Evolutionary conservation across 2,888 invertebrate species (phyloP).

Genomic region (Amiota minor): DNA sequence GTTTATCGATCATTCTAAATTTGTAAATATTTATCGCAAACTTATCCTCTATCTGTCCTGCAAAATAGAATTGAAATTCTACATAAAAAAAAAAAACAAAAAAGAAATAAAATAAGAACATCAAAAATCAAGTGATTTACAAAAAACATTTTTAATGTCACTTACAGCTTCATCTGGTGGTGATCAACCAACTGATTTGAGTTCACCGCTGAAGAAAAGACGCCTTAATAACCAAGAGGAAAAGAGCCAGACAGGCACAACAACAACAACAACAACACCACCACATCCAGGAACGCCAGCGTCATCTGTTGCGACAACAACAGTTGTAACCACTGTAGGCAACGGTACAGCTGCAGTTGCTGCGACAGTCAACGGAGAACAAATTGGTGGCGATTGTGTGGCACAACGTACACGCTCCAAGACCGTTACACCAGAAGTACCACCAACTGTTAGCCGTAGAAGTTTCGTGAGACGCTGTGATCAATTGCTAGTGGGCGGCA

Average conservation of each 20-base stretch:
- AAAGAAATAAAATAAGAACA: constrained; percentile 11
- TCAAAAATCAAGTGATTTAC: too few relatives aligned
- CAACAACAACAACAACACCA: constrained; percentile 10
- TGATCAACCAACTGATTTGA: constrained; percentile 58
- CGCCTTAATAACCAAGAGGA: constrained; percentile 54
- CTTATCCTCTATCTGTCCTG: background rate
- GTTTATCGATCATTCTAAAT: constrained; percentile 22
- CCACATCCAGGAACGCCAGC: constrained; percentile 30
- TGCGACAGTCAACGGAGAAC: background rate
- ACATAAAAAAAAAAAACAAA: background rate
- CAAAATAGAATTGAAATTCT: background rate
- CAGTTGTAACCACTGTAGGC: constrained; percentile 27
- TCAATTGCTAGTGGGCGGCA: background rate
- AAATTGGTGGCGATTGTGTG: constrained; percentile 64
- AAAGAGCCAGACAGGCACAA: background rate
- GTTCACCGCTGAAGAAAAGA: constrained; percentile 66
- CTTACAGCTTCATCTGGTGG: constrained; percentile 57
- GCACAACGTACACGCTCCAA: constrained; percentile 72
- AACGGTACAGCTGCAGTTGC: background rate
- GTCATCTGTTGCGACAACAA: constrained; percentile 35
- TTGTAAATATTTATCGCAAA: constrained; percentile 4
- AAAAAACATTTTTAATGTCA: constrained; percentile 45
- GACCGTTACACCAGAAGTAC: constrained; percentile 62
- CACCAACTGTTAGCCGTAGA: constrained; percentile 53
- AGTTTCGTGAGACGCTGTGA: constrained; percentile 30